Conservation (phyloP, 2,888 invertebrate species). For the Cerceris ruficornis region DNA sequence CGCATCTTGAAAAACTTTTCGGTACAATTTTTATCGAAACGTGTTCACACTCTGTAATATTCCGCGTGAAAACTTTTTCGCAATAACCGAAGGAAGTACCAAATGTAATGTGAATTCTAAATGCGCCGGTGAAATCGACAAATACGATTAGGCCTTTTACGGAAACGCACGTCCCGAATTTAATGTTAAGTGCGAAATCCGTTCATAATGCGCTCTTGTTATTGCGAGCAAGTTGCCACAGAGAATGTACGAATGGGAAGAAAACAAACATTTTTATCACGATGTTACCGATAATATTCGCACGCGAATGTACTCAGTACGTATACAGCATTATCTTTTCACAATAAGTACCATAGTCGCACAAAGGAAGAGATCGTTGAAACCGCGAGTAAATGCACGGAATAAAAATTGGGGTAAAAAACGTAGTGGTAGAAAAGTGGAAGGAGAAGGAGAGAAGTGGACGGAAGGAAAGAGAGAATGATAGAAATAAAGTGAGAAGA, state of each 20-base stretch:
- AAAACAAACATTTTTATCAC: constrained; percentile 13
- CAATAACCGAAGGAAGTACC: no score
- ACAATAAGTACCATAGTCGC: background rate
- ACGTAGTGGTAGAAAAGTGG: background rate
- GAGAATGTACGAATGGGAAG: constrained; percentile 3
- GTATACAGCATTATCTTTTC: background rate
- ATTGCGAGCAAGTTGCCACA: background rate
- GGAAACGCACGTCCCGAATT: no score
- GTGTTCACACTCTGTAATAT: no score
- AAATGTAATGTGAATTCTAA: no score
- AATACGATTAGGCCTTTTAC: no score
- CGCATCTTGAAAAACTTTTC: no score
- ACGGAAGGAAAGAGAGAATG: background rate
- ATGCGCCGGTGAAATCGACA: no score
- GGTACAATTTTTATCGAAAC: no score
- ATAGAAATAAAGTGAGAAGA: background rate
- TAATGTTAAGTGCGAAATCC: background rate
- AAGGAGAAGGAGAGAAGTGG: constrained; percentile 34
- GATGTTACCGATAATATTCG: constrained; percentile 26
- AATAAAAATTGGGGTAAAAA: constrained; percentile 26
- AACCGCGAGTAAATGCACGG: background rate
- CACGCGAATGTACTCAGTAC: background rate
- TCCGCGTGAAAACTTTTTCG: no score
- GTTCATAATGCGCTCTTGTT: constrained; percentile 3
- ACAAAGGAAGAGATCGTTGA: background rate